These are phyloP conservation scores for Tychaedon coryphoeus DNA, from an alignment of 2,113 vertebrate species.

Conservation along the genomic window DNA sequence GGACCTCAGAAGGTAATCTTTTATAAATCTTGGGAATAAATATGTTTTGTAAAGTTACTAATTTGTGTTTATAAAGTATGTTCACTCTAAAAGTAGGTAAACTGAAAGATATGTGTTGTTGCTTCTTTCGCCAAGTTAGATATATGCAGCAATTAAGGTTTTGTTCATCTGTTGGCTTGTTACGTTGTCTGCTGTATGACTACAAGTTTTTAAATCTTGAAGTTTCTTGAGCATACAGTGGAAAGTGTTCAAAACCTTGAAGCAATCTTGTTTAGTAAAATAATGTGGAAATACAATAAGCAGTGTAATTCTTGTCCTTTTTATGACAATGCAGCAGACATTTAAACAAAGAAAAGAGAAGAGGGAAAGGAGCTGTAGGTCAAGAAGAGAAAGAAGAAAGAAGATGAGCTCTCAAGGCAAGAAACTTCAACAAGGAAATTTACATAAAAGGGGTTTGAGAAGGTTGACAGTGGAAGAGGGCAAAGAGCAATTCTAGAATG, in stretches of 20 bases:
- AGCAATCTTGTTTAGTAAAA: not conserved
- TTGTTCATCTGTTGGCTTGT: not conserved
- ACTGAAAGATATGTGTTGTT: not conserved
- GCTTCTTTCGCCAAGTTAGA: not conserved
- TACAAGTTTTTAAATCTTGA: not conserved
- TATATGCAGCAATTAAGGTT: not conserved
- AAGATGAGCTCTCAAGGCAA: not conserved
- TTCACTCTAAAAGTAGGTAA: not conserved
- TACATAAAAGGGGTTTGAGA: not conserved
- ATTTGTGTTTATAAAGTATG: not conserved
- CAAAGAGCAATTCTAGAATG: accelerated
- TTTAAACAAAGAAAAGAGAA: not conserved
- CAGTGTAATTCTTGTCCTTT: not conserved
- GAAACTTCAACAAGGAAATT: not conserved
- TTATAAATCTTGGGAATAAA: not conserved
- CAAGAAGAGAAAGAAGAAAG: not conserved
- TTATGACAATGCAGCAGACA: not conserved
- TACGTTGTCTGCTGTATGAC: not conserved
- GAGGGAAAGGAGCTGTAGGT: not conserved
- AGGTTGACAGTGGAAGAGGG: not conserved
- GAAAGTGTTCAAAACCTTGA: not conserved
- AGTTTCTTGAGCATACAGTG: not conserved
- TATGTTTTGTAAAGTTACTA: not conserved
- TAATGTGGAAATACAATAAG: not conserved
- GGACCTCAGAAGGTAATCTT: not conserved